Base-by-base conservation (phyloP, 2,888 invertebrate genomes). In the Polyommatus icarus region DNA sequence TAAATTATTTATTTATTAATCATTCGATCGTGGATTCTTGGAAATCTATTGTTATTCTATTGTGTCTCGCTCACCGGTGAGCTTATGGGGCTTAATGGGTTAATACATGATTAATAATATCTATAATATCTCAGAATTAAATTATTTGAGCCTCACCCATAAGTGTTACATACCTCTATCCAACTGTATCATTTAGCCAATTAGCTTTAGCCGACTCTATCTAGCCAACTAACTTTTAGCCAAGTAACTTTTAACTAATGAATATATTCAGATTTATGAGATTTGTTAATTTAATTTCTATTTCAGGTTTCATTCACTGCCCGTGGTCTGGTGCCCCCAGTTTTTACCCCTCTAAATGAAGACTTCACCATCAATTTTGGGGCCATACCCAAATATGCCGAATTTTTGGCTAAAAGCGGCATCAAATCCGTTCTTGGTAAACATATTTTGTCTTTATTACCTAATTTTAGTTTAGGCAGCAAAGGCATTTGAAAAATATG, bases 301-400 rank as follows among this genome's bases (percentile, higher is more conserved):
- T 80, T 87, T 78, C 83, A 95, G 95, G 93, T 91, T 76, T 85
- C 86, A 4, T 95, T 95, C 84, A 94, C 88, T 76, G 96, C 95
- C 79, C 92, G 94, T 83, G 97, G 97, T 10, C 85, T 96, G 18
- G 94, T 96, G 89, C 96, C 96, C 0, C 97, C 97, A 0, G 96
- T 96, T 0, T 96, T 97, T 82, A 96, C 96, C 0, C 95, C 96
- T 0, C 95, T 96, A 78, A 94, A 95, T 71, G 90, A 95, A 72
- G 95, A 96, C 84, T 90, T 87, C 32, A 89, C 91, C 0, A 82
- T 96, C 59, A 95, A 95, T 83, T 92, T 94, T 78, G 86, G 89
- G 0, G 87, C 90, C 3, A 95, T 97, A 77, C 95, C 95, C 2
- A 84, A 89, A 1, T 98, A 97, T 86, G 96, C 96, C 0, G 90